These are phyloP conservation scores for Eira barbara DNA, from an alignment of 2,113 vertebrate species.

Conservation along the genomic window DNA sequence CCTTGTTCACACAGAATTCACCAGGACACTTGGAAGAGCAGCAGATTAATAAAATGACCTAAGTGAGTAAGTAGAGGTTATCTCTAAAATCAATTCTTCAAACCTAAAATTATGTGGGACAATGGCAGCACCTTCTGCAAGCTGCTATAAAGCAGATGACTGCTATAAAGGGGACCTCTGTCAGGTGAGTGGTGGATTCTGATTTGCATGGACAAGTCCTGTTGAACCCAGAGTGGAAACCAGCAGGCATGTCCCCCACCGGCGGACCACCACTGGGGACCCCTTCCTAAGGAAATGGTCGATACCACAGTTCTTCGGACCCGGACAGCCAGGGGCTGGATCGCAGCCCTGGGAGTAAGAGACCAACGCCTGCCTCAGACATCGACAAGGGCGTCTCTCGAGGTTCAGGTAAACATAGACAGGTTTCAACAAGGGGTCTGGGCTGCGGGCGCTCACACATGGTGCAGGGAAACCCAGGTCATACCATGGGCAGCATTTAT, in stretches of 20 bases:
- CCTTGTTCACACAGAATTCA: neutral
- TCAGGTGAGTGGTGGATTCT: neutral
- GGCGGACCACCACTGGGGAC: neutral
- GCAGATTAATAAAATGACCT: neutral
- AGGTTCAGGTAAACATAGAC: neutral
- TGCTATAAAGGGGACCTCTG: neutral
- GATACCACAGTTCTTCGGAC: neutral
- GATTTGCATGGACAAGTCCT: neutral
- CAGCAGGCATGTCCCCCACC: neutral
- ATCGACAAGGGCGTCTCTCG: neutral
- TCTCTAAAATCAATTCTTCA: neutral
- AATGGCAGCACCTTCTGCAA: neutral
- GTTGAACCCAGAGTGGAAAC: neutral
- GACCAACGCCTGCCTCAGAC: no score
- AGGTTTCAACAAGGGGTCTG: neutral
- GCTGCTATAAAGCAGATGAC: no score
- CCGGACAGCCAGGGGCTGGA: accelerated
- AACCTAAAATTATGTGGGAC: neutral
- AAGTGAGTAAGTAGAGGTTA: neutral
- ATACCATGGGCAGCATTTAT: neutral
- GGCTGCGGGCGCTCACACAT: neutral
- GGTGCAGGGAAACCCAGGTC: neutral
- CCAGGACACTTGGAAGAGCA: neutral
- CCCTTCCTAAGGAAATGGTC: neutral
- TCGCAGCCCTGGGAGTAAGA: accelerated